Evolutionary conservation across 2,888 invertebrate species (phyloP), one percentile per base, ranked within the genome.

Genomic region (Dicycla oo): DNA sequence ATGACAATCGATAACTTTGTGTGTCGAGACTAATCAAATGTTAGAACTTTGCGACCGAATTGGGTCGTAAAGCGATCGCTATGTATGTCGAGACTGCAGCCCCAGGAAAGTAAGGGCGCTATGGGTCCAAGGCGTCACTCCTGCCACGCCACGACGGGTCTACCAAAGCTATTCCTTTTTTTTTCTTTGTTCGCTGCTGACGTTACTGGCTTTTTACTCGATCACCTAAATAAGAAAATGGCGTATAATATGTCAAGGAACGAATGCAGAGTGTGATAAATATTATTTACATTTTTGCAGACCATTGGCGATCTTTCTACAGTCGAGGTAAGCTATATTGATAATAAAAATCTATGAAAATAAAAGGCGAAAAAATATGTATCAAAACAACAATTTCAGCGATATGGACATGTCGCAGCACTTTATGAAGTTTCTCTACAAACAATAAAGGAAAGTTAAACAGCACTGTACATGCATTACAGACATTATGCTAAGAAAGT

Each of bases 261-360:
- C 3, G 3, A n/a, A 53, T 18, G 20, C 53, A 54, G 34, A 66
- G n/a, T 5, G 1, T 53, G 13, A 45, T 70, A 26, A 53, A 47
- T 15, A n/a, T 8, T 23, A 45, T 49, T 6, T 4, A 43, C 20
- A 51, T 58, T 8, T 23, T 81, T 79, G 68, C 77, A 90, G 90
- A 72, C 85, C 0, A 69, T 71, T 38, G 91, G 90, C 2, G 90
- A 90, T 64, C 82, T 91, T 61, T 87, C 90, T 7, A 86, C 87
- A 6, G 87, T 87, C 1, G 89, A 90, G 86, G 91, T 91, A 82
- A 76, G 69, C 61, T 11, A 18, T 65, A 26, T 1, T 45, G 15
- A 26, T 49, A 18, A 1, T 7, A 64, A 43, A 58, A 43, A 58
- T 30, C 11, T 40, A 7, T 20, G 5, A 38, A 15, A 10, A 40